phyloP scores from a whole-genome alignment of 2,797 vertebrate genomes.

The Serranus cabrilla region DNA sequence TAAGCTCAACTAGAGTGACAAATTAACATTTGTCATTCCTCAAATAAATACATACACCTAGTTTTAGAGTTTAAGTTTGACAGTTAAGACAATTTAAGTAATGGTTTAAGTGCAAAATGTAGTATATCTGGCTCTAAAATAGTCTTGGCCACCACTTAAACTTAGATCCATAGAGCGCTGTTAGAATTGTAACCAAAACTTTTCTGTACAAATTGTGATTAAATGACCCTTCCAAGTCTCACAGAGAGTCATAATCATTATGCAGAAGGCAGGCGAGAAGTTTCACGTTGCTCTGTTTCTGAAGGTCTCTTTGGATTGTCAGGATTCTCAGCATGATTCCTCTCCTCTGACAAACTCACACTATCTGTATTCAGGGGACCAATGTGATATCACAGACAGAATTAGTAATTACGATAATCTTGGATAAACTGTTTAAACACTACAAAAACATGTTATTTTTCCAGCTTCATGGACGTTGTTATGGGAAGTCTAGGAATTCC shows the following conservation, averaged over 20 bases:
- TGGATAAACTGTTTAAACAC: conserved; percentile 5
- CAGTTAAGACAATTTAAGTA: neutral
- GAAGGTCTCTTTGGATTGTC: conserved; percentile 41
- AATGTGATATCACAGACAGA: conserved; percentile 23
- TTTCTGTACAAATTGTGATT: conserved; percentile 6
- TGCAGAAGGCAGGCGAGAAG: conserved; percentile 9
- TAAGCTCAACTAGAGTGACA: no score
- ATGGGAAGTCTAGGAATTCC: conserved; percentile 33
- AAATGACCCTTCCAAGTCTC: neutral
- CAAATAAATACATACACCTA: no score
- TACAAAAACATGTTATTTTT: neutral
- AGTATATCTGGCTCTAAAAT: neutral
- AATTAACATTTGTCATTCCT: no score
- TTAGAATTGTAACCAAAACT: conserved; percentile 10
- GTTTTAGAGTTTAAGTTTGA: no score
- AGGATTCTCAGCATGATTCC: conserved; percentile 26
- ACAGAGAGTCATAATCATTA: conserved; percentile 32
- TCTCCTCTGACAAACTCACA: conserved; percentile 16
- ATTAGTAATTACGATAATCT: conserved; percentile 27
- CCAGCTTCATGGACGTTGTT: conserved; percentile 10
- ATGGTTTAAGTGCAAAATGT: neutral
- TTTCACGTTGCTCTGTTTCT: conserved; percentile 27
- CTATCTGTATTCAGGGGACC: conserved; percentile 20
- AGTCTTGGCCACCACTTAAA: neutral
- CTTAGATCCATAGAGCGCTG: neutral